Percentiles rank a stretch among this genome's conserved stretches.
phyloP scores from a whole-genome alignment of 2,797 vertebrate species.

The Diplodus sargus region DNA sequence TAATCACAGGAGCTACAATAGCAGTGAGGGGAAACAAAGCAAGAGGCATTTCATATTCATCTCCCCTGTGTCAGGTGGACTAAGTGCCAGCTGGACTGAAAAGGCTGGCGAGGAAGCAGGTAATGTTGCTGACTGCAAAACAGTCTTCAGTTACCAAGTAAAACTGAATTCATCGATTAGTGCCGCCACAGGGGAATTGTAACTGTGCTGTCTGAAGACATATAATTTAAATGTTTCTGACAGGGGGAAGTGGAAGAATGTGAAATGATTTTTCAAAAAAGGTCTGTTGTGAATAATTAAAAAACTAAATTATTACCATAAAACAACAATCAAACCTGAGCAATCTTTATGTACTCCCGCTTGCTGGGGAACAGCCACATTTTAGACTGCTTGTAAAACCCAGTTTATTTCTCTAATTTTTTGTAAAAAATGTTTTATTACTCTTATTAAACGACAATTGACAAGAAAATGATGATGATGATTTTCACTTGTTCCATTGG shows the following conservation, averaged over 20 bases:
- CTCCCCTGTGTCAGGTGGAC: constrained; percentile 78
- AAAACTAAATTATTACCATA: constrained; percentile 27
- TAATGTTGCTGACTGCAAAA: constrained; percentile 77
- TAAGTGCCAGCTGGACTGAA: constrained; percentile 76
- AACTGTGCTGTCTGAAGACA: constrained; percentile 63
- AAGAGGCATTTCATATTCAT: constrained; percentile 80
- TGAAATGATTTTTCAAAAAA: constrained; percentile 41
- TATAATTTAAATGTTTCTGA: constrained; percentile 71
- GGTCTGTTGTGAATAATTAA: constrained; percentile 41
- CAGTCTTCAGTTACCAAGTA: constrained; percentile 74
- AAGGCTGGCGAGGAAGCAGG: constrained; percentile 68
- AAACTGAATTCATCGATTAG: constrained; percentile 74
- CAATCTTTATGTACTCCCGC: neutral
- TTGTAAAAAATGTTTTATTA: too few relatives aligned
- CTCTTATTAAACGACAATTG: too few relatives aligned
- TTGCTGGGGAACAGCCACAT: neutral
- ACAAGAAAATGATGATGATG: too few relatives aligned
- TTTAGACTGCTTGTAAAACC: neutral
- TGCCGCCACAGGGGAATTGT: constrained; percentile 51
- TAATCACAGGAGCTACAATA: constrained; percentile 76
- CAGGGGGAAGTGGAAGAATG: constrained; percentile 64
- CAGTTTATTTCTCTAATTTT: too few relatives aligned
- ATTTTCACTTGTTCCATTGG: too few relatives aligned
- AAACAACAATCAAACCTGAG: constrained; percentile 1
- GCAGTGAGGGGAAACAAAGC: constrained; percentile 77